Evolutionary conservation across 2,113 vertebrate genomes (phyloP).

Genomic region (Scolopax mira): DNA sequence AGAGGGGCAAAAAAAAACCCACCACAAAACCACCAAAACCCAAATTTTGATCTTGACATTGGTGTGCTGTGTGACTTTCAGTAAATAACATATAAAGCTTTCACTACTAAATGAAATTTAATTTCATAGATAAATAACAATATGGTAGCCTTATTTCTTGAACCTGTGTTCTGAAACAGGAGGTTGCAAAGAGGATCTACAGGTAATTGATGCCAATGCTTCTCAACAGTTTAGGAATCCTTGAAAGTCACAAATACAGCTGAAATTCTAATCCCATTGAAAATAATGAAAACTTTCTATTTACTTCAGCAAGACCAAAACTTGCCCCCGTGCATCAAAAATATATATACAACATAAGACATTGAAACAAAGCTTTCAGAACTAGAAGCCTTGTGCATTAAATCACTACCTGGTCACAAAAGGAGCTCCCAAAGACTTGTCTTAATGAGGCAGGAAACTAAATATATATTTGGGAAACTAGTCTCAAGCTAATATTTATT

Average conservation of each 20-base stretch:
- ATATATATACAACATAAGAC: not conserved
- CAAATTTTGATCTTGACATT: not conserved
- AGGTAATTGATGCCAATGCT: not conserved
- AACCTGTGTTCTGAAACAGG: not conserved
- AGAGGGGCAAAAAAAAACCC: not conserved
- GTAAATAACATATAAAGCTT: not conserved
- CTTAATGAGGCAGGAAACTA: not conserved
- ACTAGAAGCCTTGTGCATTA: not conserved
- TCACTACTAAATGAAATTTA: not conserved
- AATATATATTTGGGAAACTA: not conserved
- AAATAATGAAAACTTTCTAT: not conserved
- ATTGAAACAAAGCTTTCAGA: not conserved
- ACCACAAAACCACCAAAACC: accelerated
- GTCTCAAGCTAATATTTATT: not conserved
- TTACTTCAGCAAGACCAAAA: not conserved
- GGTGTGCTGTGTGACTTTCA: not conserved
- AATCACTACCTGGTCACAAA: not conserved
- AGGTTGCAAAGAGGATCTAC: not conserved
- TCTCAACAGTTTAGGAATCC: not conserved
- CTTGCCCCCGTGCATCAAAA: not conserved
- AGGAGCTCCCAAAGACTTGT: not conserved
- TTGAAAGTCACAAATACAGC: not conserved
- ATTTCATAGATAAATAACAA: not conserved
- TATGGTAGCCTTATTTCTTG: not conserved
- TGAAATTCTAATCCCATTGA: not conserved